A percentile compares a stretch with the other conserved stretches of the same genome.
Conservation (phyloP, 2,888 invertebrate genomes). For the Metalampra italica region DNA sequence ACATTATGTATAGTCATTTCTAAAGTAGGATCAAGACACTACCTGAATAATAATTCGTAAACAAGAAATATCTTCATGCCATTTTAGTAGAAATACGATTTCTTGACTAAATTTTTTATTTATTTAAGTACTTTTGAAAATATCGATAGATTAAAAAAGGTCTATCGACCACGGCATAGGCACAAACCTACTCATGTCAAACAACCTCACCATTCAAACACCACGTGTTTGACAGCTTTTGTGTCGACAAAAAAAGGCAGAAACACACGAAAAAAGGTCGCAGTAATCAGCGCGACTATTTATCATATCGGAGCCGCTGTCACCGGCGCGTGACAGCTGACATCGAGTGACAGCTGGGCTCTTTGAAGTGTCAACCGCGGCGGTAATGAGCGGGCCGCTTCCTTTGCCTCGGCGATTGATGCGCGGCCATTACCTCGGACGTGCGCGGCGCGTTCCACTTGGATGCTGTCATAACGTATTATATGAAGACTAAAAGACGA, state of each 20-base stretch:
- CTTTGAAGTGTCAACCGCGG: slow-evolving; percentile 40
- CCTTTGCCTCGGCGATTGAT: slow-evolving; percentile 14
- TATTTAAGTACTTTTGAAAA: too few species aligned
- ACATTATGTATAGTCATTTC: too few species aligned
- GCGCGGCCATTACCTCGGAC: slow-evolving; percentile 8
- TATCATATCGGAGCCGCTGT: slow-evolving; percentile 48
- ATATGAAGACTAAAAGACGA: background rate
- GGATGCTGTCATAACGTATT: background rate
- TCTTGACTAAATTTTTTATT: too few species aligned
- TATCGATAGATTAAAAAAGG: too few species aligned
- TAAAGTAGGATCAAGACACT: too few species aligned
- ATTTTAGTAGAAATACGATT: too few species aligned
- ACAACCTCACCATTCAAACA: background rate
- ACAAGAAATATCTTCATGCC: too few species aligned
- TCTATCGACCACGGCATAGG: slow-evolving; percentile 19
- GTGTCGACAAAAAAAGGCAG: slow-evolving; percentile 39
- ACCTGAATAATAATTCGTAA: too few species aligned
- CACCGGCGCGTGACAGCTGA: slow-evolving; percentile 27
- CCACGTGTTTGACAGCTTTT: slow-evolving; percentile 41
- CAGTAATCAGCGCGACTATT: slow-evolving; percentile 58
- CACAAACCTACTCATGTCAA: slow-evolving; percentile 24
- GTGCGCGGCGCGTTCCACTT: slow-evolving; percentile 1
- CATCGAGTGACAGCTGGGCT: slow-evolving; percentile 40
- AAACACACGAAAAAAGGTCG: slow-evolving; percentile 27
- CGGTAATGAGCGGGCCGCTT: slow-evolving; percentile 39